These are phyloP conservation scores for Rhagoletis zephyria DNA, from an alignment of 1,140 invertebrate species.

Conservation along the genomic window DNA sequence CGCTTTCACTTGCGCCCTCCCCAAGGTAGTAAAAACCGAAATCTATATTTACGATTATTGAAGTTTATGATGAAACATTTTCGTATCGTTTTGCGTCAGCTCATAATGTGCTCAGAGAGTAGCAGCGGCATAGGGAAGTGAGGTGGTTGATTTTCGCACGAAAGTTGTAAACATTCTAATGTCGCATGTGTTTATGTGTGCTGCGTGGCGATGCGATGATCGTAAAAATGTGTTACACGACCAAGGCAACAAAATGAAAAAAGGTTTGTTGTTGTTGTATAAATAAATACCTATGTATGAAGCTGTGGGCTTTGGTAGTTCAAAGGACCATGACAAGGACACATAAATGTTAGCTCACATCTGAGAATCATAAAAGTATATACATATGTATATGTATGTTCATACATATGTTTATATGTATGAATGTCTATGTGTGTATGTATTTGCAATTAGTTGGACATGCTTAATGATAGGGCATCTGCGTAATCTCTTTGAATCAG, in stretches of 20 bases:
- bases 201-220: not conserved
- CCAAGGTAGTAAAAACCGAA: slow-evolving; percentile 59
- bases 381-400: not conserved
- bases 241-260: slow-evolving; percentile 19
- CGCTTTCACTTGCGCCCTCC: not conserved
- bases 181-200: not conserved
- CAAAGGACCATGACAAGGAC: not conserved
- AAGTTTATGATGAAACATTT: slow-evolving; percentile 74
- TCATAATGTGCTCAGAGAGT: slow-evolving; percentile 61
- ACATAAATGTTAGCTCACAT: not conserved
- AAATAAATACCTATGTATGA: not conserved
- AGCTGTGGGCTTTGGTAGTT: not conserved
- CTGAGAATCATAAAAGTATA: not conserved
- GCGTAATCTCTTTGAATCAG: not conserved
- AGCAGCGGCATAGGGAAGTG: not conserved
- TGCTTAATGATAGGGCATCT: slow-evolving; percentile 7
- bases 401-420: not conserved
- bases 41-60: slow-evolving; percentile 74
- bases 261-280: not conserved
- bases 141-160: slow-evolving; percentile 19
- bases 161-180: not conserved
- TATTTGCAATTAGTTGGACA: slow-evolving; percentile 5
- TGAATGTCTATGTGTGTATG: not conserved
- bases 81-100: slow-evolving; percentile 73
- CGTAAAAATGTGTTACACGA: slow-evolving; percentile 46